A percentile compares a stretch with the other conserved stretches of the same genome.
Evolutionary conservation across 2,113 vertebrate genomes (phyloP).

Genomic region (Hirundichthys speculiger): DNA sequence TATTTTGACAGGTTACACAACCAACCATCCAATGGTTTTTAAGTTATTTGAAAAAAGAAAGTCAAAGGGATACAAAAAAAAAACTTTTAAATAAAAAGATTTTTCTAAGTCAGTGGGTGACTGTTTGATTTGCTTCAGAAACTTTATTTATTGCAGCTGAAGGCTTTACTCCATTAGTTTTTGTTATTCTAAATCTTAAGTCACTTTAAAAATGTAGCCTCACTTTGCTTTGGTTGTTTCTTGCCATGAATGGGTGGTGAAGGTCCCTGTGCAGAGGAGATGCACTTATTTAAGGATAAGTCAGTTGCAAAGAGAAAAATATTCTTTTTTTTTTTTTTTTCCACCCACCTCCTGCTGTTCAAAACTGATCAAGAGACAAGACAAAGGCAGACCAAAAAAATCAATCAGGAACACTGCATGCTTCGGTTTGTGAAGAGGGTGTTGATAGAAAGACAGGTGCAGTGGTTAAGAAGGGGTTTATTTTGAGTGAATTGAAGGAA

Average conservation of each 20-base stretch:
- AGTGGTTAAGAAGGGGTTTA: constrained; percentile 57
- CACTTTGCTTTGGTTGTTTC: background rate
- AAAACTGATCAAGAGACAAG: constrained; percentile 42
- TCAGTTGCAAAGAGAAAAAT: constrained; percentile 18
- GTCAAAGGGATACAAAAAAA: no score
- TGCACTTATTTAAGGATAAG: background rate
- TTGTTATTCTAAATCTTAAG: no score
- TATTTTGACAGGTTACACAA: no score
- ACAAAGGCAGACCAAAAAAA: constrained; percentile 55
- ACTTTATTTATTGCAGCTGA: no score
- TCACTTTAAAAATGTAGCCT: background rate
- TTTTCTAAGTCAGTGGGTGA: no score
- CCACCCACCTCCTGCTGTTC: constrained; percentile 12
- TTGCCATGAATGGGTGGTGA: background rate
- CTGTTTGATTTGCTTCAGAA: no score
- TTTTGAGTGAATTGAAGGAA: constrained; percentile 58
- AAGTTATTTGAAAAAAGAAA: no score
- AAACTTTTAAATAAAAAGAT: no score
- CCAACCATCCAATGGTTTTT: no score
- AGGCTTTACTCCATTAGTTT: no score
- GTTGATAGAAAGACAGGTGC: constrained; percentile 72
- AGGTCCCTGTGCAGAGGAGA: background rate
- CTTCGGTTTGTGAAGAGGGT: constrained; percentile 9
- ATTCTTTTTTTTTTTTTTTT: constrained; percentile 16
- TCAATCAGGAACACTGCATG: constrained; percentile 34